Conservation (phyloP, 2,888 invertebrate species). For the Caradrina kadenii region DNA sequence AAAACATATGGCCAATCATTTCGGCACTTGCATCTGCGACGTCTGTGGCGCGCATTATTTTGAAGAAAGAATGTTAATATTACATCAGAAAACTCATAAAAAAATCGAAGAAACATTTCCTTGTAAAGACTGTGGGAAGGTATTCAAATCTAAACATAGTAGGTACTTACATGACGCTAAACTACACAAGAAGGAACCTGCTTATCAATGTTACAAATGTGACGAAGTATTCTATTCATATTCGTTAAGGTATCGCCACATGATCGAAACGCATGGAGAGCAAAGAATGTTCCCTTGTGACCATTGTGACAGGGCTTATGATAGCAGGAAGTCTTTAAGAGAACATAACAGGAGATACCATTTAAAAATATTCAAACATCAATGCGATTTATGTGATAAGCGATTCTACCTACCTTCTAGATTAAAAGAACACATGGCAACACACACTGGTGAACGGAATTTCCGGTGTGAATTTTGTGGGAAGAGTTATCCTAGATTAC, state of each 20-base stretch:
- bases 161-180: slow-evolving; percentile 80
- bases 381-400: slow-evolving; percentile 89
- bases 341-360: slow-evolving; percentile 83
- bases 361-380: slow-evolving; percentile 84
- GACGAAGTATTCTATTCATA: slow-evolving; percentile 83
- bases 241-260: slow-evolving; percentile 79
- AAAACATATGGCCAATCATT: slow-evolving; percentile 85
- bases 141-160: slow-evolving; percentile 83
- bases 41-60: slow-evolving; percentile 87
- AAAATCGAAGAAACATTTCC: slow-evolving; percentile 82
- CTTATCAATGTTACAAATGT: slow-evolving; percentile 83
- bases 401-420: slow-evolving; percentile 86
- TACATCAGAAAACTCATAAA: slow-evolving; percentile 82
- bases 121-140: slow-evolving; percentile 87
- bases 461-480: slow-evolving; percentile 84
- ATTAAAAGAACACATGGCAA: slow-evolving; percentile 84
- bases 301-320: slow-evolving; percentile 83
- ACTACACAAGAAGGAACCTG: slow-evolving; percentile 82
- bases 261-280: slow-evolving; percentile 83
- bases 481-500: slow-evolving; percentile 81
- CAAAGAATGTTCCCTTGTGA: slow-evolving; percentile 80
- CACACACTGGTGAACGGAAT: slow-evolving; percentile 85
- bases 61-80: slow-evolving; percentile 82
- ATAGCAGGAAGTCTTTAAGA: slow-evolving; percentile 80
- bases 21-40: slow-evolving; percentile 84